These are phyloP conservation scores for Platypus cylindrus DNA, from an alignment of 2,888 invertebrate genomes.

Conservation along the genomic window DNA sequence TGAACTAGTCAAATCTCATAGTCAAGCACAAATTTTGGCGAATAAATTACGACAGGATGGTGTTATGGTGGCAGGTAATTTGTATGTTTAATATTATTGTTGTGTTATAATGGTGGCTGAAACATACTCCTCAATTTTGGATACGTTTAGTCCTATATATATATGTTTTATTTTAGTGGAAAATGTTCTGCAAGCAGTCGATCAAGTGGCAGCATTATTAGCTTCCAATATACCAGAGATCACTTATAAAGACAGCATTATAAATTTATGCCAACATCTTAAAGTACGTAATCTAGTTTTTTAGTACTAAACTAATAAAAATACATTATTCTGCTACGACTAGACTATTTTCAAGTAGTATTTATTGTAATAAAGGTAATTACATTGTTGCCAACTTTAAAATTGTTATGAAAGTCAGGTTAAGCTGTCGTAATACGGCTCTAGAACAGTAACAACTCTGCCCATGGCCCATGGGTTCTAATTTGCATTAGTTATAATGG, in stretches of 20 bases:
- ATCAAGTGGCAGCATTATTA: constrained; percentile 66
- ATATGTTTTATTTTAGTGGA: constrained; percentile 47
- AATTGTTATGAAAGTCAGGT: too few relatives aligned
- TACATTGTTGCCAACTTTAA: too few relatives aligned
- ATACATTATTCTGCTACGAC: too few relatives aligned
- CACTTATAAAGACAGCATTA: constrained; percentile 52
- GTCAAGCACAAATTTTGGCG: constrained; percentile 34
- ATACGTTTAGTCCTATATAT: background rate
- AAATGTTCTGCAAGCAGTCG: constrained; percentile 69
- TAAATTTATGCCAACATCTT: constrained; percentile 66
- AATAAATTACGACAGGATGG: constrained; percentile 35
- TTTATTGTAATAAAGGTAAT: too few relatives aligned
- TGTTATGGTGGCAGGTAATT: constrained; percentile 32
- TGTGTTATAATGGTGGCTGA: too few relatives aligned
- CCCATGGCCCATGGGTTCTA: too few relatives aligned
- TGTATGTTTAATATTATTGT: background rate
- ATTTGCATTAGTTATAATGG: too few relatives aligned
- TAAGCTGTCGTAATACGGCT: too few relatives aligned
- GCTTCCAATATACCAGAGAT: constrained; percentile 58
- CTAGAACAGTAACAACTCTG: too few relatives aligned
- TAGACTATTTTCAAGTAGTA: too few relatives aligned
- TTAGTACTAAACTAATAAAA: too few relatives aligned
- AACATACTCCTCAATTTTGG: background rate
- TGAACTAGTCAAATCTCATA: constrained; percentile 33
- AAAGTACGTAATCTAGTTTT: constrained; percentile 43